A percentile compares a stretch with the other conserved stretches of the same genome.
Evolutionary conservation across 2,113 vertebrate genomes (phyloP).

Genomic region (Struthio camelus): DNA sequence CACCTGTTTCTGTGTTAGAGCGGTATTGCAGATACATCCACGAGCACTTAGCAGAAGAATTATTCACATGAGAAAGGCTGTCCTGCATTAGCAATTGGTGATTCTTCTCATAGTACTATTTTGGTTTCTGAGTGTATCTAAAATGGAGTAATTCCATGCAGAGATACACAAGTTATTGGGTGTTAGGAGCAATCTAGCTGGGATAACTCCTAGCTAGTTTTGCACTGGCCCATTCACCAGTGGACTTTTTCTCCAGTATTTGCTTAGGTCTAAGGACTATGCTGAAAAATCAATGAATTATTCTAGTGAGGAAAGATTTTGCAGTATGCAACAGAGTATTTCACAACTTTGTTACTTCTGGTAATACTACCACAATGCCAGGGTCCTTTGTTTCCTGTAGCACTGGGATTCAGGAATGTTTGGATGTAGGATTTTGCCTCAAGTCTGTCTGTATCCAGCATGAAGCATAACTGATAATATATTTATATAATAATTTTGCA

Average conservation of each 20-base stretch:
- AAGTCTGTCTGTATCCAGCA: background rate
- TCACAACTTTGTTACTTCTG: too few relatives aligned
- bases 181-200: background rate
- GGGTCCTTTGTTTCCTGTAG: background rate
- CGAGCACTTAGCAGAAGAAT: background rate
- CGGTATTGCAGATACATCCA: background rate
- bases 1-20: background rate
- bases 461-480: background rate
- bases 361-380: background rate
- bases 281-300: background rate
- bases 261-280: background rate
- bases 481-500: background rate
- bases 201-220: background rate
- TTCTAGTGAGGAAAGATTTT: background rate
- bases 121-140: background rate
- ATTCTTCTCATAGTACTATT: background rate
- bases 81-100: background rate
- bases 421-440: background rate
- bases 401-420: background rate
- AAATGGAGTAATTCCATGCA: background rate
- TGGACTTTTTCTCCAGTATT: background rate
- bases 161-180: background rate
- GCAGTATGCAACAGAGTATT: background rate
- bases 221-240: background rate
- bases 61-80: background rate